Base-by-base conservation (phyloP, 2,113 vertebrate species). In the Jacana jacana region DNA sequence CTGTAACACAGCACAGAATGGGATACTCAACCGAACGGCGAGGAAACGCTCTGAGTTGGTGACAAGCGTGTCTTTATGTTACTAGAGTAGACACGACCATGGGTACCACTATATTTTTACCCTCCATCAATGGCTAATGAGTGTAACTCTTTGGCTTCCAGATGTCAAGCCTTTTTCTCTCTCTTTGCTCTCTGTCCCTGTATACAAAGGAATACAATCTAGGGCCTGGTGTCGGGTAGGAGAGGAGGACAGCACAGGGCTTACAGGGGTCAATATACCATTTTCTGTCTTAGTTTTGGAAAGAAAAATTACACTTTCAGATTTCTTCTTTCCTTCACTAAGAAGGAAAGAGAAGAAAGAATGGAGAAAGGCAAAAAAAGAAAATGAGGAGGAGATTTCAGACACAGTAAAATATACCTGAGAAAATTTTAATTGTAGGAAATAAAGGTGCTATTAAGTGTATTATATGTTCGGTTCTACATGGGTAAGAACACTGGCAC, bases 121-220 rank as follows among this genome's bases (percentile, higher is more conserved):
- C 54, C 81, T 89, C 57, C 10, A 4, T 68, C 35, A 81, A 24
- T 22, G n/a, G 13, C 31, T 89, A 64, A 25, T 42, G 73, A 89
- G 24, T n/a, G 46, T 28, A 85, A 55, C 35, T 76, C 86, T 82
- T 86, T 91, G 81, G 73, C 24, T 95, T 91, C 61, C 57, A 89
- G 9, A 23, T 49, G 20, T 19, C 42, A 81, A 72, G 23, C 27
- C 24, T 87, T 91, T 95, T 60, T 55, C 39, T 80, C 52, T 79
- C 37, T 80, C 52, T 93, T 42, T 92, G 75, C 91, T 55, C 55
- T 91, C 82, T 79, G 65, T 57, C 60, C 15, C 60, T 72, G 9
- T 40, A 44, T 28, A 87, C 77, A 68, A 88, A 88, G 60, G 77
- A 78, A 87, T 79, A 33, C n/a, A 60, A 28, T 39, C 69, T 60